Evolutionary conservation across 2,797 vertebrate genomes (phyloP).

Genomic region (Setipinna tenuifilis): DNA sequence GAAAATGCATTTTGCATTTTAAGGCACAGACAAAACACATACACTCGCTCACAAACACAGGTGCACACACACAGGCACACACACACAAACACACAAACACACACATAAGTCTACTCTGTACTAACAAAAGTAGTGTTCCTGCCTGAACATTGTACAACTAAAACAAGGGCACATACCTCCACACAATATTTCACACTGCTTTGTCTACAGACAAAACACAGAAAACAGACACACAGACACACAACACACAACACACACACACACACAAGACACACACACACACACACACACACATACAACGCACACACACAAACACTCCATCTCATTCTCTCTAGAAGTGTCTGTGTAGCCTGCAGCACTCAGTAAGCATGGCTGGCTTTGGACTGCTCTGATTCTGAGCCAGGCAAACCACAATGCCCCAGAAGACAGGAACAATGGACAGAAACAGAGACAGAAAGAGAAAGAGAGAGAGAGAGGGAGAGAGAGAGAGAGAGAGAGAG

Average conservation of each 20-base stretch:
- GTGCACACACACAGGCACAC: background rate
- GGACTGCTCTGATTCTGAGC: constrained; percentile 35
- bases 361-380: constrained; percentile 31
- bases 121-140: background rate
- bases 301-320: too few relatives aligned
- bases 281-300: too few relatives aligned
- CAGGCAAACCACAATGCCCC: constrained; percentile 40
- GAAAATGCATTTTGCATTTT: too few relatives aligned
- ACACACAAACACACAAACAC: constrained; percentile 8
- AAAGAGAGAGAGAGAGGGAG: constrained; percentile 12
- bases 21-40: background rate
- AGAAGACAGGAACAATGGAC: constrained; percentile 28
- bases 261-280: too few relatives aligned
- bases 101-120: background rate
- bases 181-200: background rate
- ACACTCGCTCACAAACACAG: background rate
- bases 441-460: background rate
- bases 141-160: background rate
- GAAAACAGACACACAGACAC: too few relatives aligned
- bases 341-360: constrained; percentile 17
- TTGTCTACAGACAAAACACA: background rate
- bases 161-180: background rate
- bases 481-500: background rate
- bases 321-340: background rate
- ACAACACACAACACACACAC: too few relatives aligned